A percentile compares a stretch with the other conserved stretches of the same genome.
These are phyloP conservation scores for Eupsilia transversa DNA, from an alignment of 2,888 invertebrate genomes.

Conservation along the genomic window DNA sequence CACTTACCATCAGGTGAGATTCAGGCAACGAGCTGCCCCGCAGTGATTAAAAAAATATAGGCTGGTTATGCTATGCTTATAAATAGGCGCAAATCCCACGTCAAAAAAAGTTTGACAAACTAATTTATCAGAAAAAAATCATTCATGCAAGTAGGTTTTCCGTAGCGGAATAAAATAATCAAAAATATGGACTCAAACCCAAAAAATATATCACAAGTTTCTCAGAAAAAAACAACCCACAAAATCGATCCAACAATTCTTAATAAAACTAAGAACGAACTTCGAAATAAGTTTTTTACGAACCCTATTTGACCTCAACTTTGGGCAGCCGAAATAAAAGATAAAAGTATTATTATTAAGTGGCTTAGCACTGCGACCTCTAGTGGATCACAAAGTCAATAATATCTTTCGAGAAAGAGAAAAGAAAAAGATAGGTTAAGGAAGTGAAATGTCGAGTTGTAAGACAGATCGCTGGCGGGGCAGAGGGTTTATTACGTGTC, in stretches of 20 bases:
- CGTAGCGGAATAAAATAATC: slow-evolving; percentile 25
- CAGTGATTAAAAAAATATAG: too few species aligned
- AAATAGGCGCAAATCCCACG: not conserved
- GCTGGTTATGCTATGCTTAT: too few species aligned
- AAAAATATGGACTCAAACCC: slow-evolving; percentile 16
- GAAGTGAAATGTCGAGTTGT: slow-evolving; percentile 67
- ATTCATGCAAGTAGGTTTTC: slow-evolving; percentile 5
- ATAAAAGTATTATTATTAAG: slow-evolving; percentile 65
- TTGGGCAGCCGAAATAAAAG: slow-evolving; percentile 54
- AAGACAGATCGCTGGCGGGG: slow-evolving; percentile 54
- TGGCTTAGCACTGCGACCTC: slow-evolving; percentile 46
- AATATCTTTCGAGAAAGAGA: slow-evolving; percentile 61
- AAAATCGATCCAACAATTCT: slow-evolving; percentile 50
- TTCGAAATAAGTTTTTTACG: slow-evolving; percentile 39
- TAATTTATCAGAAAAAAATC: not conserved
- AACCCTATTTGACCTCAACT: slow-evolving; percentile 35
- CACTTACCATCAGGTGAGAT: too few species aligned
- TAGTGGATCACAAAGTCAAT: slow-evolving; percentile 60
- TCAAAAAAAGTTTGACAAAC: slow-evolving; percentile 4
- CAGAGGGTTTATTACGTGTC: slow-evolving; percentile 37
- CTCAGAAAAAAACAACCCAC: slow-evolving; percentile 32
- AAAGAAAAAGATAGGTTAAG: slow-evolving; percentile 65
- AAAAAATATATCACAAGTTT: slow-evolving; percentile 29
- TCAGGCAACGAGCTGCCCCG: too few species aligned
- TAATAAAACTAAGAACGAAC: slow-evolving; percentile 18